A percentile compares a stretch with the other conserved stretches of the same genome.
phyloP scores from a whole-genome alignment of 2,888 invertebrate genomes.

The Torymus texanus region DNA sequence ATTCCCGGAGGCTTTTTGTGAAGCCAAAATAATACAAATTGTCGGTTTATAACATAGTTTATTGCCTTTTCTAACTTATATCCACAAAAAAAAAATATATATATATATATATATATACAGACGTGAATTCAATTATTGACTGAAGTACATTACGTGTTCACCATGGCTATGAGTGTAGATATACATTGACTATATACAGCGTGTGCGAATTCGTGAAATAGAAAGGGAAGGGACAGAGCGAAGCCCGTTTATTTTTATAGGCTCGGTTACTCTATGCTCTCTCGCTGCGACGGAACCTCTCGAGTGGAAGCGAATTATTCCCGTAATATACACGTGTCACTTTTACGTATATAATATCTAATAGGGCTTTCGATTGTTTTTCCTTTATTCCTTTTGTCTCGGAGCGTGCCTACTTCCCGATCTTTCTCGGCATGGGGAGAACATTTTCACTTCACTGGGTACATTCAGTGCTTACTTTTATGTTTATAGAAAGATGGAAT shows the following conservation, averaged over 20 bases:
- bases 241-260: slow-evolving; percentile 50
- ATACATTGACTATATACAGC: background rate
- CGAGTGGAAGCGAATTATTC: slow-evolving; percentile 54
- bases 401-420: slow-evolving; percentile 11
- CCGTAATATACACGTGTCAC: slow-evolving; percentile 54
- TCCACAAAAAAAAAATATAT: no score
- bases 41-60: no score
- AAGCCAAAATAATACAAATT: no score
- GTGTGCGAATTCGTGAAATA: slow-evolving; percentile 28
- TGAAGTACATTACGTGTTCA: background rate
- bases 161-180: background rate
- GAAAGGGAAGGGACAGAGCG: slow-evolving; percentile 4
- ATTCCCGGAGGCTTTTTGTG: no score
- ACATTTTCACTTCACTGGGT: slow-evolving; percentile 33
- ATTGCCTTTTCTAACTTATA: no score
- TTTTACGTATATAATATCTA: slow-evolving; percentile 50
- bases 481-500: slow-evolving; percentile 8
- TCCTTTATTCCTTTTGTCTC: slow-evolving; percentile 49
- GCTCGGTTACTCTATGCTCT: slow-evolving; percentile 16
- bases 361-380: slow-evolving; percentile 52
- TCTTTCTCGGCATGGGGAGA: slow-evolving; percentile 20
- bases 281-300: slow-evolving; percentile 28
- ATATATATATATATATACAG: no score
- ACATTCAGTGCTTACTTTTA: slow-evolving; percentile 19
- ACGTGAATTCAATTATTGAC: no score